Conservation (phyloP, 2,113 vertebrate species). For the Pterocles orientalis region DNA sequence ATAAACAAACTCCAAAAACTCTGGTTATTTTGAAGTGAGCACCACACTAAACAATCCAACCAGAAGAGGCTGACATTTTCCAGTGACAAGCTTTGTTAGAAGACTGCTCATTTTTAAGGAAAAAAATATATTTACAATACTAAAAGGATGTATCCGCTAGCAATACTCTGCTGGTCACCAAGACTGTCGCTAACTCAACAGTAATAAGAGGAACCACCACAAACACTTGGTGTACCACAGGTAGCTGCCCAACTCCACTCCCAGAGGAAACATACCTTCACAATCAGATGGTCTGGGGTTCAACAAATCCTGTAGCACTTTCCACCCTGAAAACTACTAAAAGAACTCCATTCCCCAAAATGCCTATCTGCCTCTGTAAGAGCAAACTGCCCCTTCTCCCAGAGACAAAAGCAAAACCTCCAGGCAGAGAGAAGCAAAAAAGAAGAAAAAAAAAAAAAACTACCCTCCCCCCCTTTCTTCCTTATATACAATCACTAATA, state of each 20-base stretch:
- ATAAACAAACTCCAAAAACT: neutral
- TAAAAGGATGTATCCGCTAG: neutral
- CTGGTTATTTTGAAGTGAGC: neutral
- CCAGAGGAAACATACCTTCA: neutral
- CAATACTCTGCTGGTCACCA: neutral
- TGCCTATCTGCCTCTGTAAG: neutral
- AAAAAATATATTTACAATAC: neutral
- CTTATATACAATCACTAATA: neutral
- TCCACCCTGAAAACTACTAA: neutral
- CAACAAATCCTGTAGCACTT: neutral
- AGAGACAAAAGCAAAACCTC: neutral
- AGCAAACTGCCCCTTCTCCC: neutral
- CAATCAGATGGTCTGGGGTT: neutral
- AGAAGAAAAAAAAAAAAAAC: neutral
- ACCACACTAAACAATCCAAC: neutral
- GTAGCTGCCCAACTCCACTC: neutral
- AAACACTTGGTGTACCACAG: neutral
- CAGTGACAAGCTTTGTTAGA: neutral
- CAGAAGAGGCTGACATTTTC: neutral
- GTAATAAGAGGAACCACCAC: neutral
- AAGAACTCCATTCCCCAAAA: neutral
- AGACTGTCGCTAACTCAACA: neutral
- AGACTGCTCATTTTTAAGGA: neutral
- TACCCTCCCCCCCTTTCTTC: neutral
- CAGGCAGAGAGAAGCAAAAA: neutral